These are phyloP conservation scores for Gari tellinella DNA, from an alignment of 2,888 invertebrate species.

Conservation along the genomic window DNA sequence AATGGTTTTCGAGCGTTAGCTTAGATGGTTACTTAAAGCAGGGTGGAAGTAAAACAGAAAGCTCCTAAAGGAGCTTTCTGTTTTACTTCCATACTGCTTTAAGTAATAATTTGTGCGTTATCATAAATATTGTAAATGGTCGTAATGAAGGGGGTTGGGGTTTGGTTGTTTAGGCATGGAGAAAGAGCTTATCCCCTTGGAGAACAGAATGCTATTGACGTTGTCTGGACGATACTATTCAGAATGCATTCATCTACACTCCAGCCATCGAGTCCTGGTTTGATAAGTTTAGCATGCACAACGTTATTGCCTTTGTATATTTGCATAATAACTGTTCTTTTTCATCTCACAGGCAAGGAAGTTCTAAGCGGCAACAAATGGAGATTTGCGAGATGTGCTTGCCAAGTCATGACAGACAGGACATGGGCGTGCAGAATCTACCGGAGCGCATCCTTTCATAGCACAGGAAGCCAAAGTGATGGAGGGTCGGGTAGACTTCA, in stretches of 20 bases:
- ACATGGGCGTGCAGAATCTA: neutral
- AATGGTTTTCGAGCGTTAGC: too few species aligned
- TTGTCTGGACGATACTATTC: conserved; percentile 15
- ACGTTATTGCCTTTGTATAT: conserved; percentile 5
- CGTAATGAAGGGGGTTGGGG: neutral
- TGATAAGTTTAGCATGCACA: conserved; percentile 6
- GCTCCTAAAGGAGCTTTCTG: too few species aligned
- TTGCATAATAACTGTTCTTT: conserved; percentile 22
- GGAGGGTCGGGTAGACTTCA: conserved; percentile 53
- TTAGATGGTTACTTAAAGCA: too few species aligned
- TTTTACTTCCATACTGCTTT: too few species aligned
- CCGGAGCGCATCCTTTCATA: neutral
- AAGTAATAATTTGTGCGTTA: too few species aligned
- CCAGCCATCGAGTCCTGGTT: conserved; percentile 9
- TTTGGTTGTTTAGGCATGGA: conserved; percentile 4
- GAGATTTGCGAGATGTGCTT: neutral
- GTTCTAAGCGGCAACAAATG: neutral
- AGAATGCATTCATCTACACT: conserved; percentile 21
- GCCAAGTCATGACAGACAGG: conserved; percentile 1
- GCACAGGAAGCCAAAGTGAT: conserved; percentile 9
- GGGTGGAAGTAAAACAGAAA: too few species aligned
- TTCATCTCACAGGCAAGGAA: conserved; percentile 15
- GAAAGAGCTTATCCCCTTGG: conserved; percentile 7
- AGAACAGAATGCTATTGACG: conserved; percentile 11
- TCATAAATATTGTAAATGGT: too few species aligned